Evolutionary conservation across 2,888 invertebrate species (phyloP).

Genomic region (Xylota sylvarum): DNA sequence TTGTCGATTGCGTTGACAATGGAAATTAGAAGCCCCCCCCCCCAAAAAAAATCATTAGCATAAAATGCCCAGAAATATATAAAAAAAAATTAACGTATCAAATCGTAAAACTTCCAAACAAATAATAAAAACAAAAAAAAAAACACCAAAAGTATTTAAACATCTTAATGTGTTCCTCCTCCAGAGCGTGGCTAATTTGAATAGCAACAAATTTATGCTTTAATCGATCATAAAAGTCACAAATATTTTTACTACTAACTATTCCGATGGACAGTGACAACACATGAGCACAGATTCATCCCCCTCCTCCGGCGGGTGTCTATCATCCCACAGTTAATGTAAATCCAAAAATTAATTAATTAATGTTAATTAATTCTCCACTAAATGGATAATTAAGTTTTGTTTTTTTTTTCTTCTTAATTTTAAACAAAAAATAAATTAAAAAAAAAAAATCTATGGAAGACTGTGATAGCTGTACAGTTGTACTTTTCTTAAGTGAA

Average conservation of each 20-base stretch:
- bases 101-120: conserved; percentile 24
- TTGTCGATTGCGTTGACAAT: conserved; percentile 6
- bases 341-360: conserved; percentile 23
- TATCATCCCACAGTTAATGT: conserved; percentile 20
- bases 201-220: conserved; percentile 8
- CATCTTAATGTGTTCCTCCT: conserved; percentile 11
- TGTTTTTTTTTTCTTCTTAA: conserved; percentile 49
- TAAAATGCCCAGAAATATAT: conserved; percentile 2
- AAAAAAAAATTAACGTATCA: conserved; percentile 7
- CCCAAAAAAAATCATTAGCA: conserved; percentile 16
- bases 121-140: conserved; percentile 17
- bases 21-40: conserved; percentile 11
- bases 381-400: conserved; percentile 9
- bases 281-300: background rate
- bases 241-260: background rate
- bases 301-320: background rate
- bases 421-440: conserved; percentile 24
- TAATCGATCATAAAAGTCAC: conserved; percentile 24
- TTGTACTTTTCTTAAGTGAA: conserved; percentile 77
- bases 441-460: conserved; percentile 78
- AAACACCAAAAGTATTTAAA: background rate
- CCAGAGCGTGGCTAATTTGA: conserved; percentile 7
- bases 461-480: conserved; percentile 84
- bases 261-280: background rate
- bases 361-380: conserved; percentile 41